Conservation (phyloP, 2,797 vertebrate genomes). For the Crocodylus rhombifer region DNA sequence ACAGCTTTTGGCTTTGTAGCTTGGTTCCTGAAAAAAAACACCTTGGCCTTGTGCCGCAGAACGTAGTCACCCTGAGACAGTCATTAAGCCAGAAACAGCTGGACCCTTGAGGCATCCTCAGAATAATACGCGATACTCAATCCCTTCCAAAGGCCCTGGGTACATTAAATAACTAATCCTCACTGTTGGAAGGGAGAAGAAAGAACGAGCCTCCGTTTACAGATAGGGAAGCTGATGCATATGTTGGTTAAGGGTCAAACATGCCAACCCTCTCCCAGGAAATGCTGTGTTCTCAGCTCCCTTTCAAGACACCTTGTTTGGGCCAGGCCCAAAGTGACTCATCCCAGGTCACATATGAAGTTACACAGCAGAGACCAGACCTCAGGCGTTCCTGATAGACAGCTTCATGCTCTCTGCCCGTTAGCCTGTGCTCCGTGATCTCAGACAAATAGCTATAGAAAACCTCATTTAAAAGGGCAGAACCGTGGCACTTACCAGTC, state of each 20-base stretch:
- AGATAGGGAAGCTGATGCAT: not conserved
- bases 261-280: not conserved
- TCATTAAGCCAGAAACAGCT: not conserved
- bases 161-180: too few species aligned
- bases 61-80: not conserved
- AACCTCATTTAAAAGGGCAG: not conserved
- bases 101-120: not conserved
- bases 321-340: not conserved
- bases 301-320: not conserved
- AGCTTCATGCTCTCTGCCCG: not conserved
- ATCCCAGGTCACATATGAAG: not conserved
- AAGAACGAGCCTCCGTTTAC: not conserved
- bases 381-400: not conserved
- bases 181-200: not conserved
- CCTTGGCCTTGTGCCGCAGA: not conserved
- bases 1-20: not conserved
- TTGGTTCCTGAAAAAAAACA: not conserved
- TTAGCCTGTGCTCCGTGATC: not conserved
- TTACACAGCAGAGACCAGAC: not conserved
- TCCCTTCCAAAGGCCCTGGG: not conserved
- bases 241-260: not conserved
- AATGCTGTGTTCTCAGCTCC: not conserved
- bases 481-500: conserved; percentile 88
- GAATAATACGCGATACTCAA: not conserved
- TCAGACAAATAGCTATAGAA: not conserved